Percentiles rank a stretch among this genome's conserved stretches.
Conservation (phyloP, 2,888 invertebrate species). For the Heliconius aoede region DNA sequence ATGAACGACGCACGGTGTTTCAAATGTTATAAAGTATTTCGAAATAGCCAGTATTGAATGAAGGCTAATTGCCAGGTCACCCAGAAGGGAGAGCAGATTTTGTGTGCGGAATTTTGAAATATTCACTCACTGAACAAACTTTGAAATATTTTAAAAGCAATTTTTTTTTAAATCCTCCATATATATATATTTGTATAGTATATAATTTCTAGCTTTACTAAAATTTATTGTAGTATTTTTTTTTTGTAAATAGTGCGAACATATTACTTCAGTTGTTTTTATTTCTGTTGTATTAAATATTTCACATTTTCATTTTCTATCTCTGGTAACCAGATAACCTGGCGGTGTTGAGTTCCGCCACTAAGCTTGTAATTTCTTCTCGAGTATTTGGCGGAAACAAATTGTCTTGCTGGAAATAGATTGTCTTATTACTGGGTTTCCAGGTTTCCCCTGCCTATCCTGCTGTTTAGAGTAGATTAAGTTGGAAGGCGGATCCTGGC, state of each 20-base stretch:
- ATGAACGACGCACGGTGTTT: neutral
- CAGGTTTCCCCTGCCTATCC: too few species aligned
- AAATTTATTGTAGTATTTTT: neutral
- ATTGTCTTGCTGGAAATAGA: too few species aligned
- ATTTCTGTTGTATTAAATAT: neutral
- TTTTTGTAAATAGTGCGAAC: neutral
- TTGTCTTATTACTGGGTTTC: too few species aligned
- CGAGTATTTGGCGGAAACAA: too few species aligned
- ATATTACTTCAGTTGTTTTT: neutral
- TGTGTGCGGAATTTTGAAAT: conserved; percentile 17
- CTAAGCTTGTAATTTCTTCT: too few species aligned
- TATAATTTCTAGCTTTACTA: neutral
- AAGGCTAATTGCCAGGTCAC: conserved; percentile 28
- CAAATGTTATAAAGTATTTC: conserved; percentile 13
- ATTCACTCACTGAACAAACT: neutral
- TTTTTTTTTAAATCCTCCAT: neutral
- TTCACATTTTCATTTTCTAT: too few species aligned
- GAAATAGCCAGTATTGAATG: conserved; percentile 20
- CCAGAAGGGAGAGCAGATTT: conserved; percentile 19
- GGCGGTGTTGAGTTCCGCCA: too few species aligned
- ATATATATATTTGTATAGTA: neutral
- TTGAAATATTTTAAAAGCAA: conserved; percentile 1
- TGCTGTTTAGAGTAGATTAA: too few species aligned
- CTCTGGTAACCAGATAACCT: too few species aligned
- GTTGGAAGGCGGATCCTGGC: too few species aligned